Conservation (phyloP, 2,113 vertebrate species). For the Nothobranchius furzeri region DNA sequence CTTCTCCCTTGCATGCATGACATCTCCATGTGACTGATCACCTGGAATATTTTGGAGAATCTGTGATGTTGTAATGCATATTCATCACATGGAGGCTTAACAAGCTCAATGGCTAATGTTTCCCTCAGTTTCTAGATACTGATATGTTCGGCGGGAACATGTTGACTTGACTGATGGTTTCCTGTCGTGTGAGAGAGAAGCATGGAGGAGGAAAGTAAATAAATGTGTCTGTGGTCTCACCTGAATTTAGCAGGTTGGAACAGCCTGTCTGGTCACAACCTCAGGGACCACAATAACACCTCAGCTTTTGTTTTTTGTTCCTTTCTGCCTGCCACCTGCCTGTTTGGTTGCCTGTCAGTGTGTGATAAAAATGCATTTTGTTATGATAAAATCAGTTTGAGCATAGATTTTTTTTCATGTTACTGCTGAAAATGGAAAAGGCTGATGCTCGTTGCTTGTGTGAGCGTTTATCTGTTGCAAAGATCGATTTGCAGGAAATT, state of each 20-base stretch:
- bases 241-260: constrained; percentile 61
- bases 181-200: constrained; percentile 65
- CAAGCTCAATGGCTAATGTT: not conserved
- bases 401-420: not conserved
- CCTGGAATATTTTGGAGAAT: not conserved
- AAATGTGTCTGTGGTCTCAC: constrained; percentile 66
- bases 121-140: not conserved
- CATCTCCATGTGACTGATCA: not conserved
- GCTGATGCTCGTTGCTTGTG: too few species aligned
- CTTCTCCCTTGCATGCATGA: constrained; percentile 2
- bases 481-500: too few species aligned
- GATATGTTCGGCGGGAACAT: constrained; percentile 11
- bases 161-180: constrained; percentile 63
- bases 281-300: constrained; percentile 71
- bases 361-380: not conserved
- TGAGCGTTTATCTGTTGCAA: too few species aligned
- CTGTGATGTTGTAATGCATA: not conserved
- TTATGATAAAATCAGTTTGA: not conserved
- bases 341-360: not conserved
- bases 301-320: constrained; percentile 28
- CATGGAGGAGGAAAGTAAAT: constrained; percentile 11
- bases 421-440: too few species aligned
- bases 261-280: constrained; percentile 39
- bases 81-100: not conserved
- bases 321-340: constrained; percentile 4